phyloP scores from a whole-genome alignment of 2,888 invertebrate genomes.

The Gastrophysa polygoni region DNA sequence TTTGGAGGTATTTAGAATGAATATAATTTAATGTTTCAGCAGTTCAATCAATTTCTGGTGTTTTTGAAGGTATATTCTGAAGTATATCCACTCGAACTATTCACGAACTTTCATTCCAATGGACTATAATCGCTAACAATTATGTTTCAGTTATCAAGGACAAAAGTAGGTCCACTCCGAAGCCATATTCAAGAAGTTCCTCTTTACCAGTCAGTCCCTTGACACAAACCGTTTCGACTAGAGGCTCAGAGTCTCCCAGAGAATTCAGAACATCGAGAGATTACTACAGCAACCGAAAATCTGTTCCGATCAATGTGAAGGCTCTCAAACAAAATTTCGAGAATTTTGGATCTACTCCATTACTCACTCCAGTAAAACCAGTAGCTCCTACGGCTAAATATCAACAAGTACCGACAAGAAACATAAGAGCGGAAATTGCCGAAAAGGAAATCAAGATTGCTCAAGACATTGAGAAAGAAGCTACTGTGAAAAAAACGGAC shows the following conservation, averaged over 20 bases:
- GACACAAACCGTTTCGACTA: neutral
- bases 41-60: too few species aligned
- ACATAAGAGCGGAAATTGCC: conserved; percentile 33
- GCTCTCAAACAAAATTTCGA: conserved; percentile 67
- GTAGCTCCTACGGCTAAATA: conserved; percentile 32
- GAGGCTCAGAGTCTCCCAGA: conserved; percentile 7
- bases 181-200: conserved; percentile 14
- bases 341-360: conserved; percentile 41
- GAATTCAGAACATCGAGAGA: conserved; percentile 18
- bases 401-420: conserved; percentile 33
- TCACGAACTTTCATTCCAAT: too few species aligned
- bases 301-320: conserved; percentile 58
- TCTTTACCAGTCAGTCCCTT: neutral
- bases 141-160: neutral
- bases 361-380: conserved; percentile 34
- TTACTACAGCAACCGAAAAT: conserved; percentile 24
- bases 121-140: too few species aligned
- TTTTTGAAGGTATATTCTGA: too few species aligned
- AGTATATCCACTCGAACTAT: too few species aligned
- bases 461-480: conserved; percentile 16
- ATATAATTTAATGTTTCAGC: too few species aligned
- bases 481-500: conserved; percentile 27
- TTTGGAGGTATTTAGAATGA: too few species aligned
- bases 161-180: neutral
- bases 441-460: conserved; percentile 33